phyloP scores from a whole-genome alignment of 2,888 invertebrate species.

The Protonemura montana region DNA sequence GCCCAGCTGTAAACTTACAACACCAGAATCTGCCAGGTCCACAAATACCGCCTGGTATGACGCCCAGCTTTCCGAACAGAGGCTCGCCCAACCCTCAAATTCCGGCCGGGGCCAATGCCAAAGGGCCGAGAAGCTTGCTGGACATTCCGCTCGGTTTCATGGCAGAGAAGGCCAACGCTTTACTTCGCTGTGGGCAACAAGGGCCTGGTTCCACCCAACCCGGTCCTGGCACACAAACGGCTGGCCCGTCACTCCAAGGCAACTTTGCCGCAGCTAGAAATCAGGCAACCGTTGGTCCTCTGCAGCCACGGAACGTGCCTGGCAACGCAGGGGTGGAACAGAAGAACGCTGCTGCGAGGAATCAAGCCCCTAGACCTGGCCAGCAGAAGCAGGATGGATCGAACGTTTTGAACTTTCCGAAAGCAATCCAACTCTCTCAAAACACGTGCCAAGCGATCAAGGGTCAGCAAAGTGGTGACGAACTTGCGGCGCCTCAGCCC shows the following conservation, averaged over 20 bases:
- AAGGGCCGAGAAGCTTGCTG: conserved; percentile 16
- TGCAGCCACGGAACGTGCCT: background rate
- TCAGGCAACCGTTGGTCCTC: background rate
- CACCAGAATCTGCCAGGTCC: background rate
- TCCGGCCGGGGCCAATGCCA: background rate
- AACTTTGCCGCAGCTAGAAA: background rate
- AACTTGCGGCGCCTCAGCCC: background rate
- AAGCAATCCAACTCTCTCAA: background rate
- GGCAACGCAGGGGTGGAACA: no score
- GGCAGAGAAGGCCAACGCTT: conserved; percentile 14
- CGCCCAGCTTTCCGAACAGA: background rate
- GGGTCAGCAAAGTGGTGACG: background rate
- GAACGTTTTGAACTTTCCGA: conserved; percentile 25
- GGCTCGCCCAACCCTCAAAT: background rate
- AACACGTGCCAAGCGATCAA: background rate
- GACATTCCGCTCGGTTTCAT: conserved; percentile 24
- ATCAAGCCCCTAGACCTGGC: background rate
- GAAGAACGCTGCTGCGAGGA: background rate
- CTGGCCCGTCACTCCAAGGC: no score
- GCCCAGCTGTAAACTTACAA: no score
- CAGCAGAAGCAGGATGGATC: background rate
- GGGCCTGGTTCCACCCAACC: no score
- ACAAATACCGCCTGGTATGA: background rate
- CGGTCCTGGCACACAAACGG: background rate
- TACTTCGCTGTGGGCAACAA: background rate